phyloP scores from a whole-genome alignment of 2,797 vertebrate species.

The Sebastes matsubarae region DNA sequence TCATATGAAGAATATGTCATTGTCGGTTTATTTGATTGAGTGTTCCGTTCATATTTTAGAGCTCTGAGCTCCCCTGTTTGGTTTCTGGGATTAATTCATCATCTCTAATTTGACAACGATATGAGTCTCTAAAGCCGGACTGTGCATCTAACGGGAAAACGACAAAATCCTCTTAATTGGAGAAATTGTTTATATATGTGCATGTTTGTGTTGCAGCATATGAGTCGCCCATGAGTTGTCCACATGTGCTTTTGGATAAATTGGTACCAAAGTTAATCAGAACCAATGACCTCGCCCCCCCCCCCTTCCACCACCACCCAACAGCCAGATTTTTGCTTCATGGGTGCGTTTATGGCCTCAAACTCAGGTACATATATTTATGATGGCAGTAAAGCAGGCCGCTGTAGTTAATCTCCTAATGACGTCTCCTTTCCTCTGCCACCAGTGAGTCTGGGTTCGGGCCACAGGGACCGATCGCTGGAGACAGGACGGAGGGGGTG shows the following conservation, averaged over 20 bases:
- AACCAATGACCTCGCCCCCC: constrained; percentile 43
- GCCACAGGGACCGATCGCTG: constrained; percentile 50
- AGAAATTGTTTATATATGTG: background rate
- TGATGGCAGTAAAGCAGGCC: constrained; percentile 67
- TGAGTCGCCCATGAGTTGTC: background rate
- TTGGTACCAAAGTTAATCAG: constrained; percentile 52
- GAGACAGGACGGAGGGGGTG: constrained; percentile 10
- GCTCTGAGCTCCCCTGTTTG: constrained; percentile 6
- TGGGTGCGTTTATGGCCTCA: constrained; percentile 51
- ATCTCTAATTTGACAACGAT: constrained; percentile 39
- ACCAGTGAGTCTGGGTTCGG: constrained; percentile 65
- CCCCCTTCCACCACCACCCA: background rate
- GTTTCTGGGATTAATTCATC: constrained; percentile 44
- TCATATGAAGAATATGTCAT: constrained; percentile 33
- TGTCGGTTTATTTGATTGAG: constrained; percentile 25
- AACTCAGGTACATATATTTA: constrained; percentile 71
- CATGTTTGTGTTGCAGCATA: background rate
- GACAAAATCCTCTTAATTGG: background rate
- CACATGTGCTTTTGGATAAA: constrained; percentile 27
- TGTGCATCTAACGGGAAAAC: background rate
- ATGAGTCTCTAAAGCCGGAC: constrained; percentile 10
- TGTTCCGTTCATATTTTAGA: constrained; percentile 10
- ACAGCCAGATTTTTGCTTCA: constrained; percentile 20
- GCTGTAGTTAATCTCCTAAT: constrained; percentile 73
- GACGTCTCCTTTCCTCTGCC: constrained; percentile 62